Evolutionary conservation across 2,797 vertebrate species (phyloP).

Genomic region (Ficedula albicollis): DNA sequence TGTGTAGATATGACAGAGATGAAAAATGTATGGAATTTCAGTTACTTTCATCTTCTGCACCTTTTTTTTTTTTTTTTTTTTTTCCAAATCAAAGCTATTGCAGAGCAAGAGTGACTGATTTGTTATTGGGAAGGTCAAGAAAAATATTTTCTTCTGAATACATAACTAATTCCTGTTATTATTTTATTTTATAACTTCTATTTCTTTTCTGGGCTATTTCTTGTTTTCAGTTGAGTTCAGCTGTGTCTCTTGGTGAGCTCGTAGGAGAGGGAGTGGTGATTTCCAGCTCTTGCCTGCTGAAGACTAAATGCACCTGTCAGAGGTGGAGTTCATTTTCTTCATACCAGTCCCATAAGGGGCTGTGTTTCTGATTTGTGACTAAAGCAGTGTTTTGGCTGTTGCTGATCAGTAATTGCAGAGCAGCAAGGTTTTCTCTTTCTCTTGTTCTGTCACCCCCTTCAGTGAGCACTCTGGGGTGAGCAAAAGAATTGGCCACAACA

Average conservation of each 20-base stretch:
- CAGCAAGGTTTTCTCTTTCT: neutral
- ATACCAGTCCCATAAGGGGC: neutral
- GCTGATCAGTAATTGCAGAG: neutral
- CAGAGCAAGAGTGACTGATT: neutral
- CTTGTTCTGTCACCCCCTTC: neutral
- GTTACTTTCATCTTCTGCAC: slow-evolving; percentile 29
- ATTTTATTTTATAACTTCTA: neutral
- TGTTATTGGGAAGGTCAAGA: slow-evolving; percentile 18
- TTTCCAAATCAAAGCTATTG: neutral
- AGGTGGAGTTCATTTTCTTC: neutral
- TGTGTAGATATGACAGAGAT: slow-evolving; percentile 20
- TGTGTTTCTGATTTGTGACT: neutral
- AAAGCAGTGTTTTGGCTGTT: neutral
- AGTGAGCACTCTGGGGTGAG: rapidly evolving
- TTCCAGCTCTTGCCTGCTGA: neutral
- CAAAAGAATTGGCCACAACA: rapidly evolving
- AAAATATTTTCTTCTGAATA: slow-evolving; percentile 19
- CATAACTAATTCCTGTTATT: slow-evolving; percentile 5
- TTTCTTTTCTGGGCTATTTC: neutral
- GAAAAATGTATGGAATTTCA: slow-evolving; percentile 36
- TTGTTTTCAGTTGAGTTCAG: neutral
- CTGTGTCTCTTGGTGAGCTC: neutral
- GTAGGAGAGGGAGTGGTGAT: neutral
- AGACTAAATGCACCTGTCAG: neutral
- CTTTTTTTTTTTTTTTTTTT: neutral